Evolutionary conservation across 2,113 vertebrate species (phyloP).

Genomic region (Limnothrissa miodon): DNA sequence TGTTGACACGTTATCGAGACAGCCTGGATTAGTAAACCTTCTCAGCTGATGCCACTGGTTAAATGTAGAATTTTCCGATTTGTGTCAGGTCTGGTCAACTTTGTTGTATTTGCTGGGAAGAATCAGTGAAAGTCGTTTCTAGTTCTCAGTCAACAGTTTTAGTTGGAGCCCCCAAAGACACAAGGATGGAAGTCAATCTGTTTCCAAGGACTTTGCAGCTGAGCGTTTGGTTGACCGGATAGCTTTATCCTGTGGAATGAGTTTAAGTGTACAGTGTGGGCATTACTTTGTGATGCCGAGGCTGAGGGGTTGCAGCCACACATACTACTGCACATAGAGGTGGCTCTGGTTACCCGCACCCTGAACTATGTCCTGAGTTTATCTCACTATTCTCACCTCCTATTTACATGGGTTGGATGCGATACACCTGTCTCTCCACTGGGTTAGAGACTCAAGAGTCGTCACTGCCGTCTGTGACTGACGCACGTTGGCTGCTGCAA

Average conservation of each 20-base stretch:
- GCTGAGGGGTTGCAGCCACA: conserved; percentile 15
- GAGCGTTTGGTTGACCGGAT: conserved; percentile 27
- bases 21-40: background rate
- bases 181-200: conserved; percentile 49
- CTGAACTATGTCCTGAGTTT: conserved; percentile 44
- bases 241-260: conserved; percentile 23
- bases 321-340: conserved; percentile 17
- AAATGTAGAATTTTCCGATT: background rate
- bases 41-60: background rate
- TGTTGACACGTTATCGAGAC: background rate
- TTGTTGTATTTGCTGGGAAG: conserved; percentile 13
- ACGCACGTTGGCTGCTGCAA: conserved; percentile 49
- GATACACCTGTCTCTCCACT: conserved; percentile 61
- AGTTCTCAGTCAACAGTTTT: conserved; percentile 54
- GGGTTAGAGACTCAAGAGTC: conserved; percentile 34
- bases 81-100: background rate
- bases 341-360: conserved; percentile 47
- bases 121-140: conserved; percentile 42
- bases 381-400: conserved; percentile 57
- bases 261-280: conserved; percentile 18
- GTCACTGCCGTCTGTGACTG: conserved; percentile 41
- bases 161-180: conserved; percentile 52
- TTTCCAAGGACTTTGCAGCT: conserved; percentile 38
- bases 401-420: conserved; percentile 42
- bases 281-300: conserved; percentile 16